Base-by-base conservation (phyloP, 2,113 vertebrate genomes). In the Ceratotherium simum region DNA sequence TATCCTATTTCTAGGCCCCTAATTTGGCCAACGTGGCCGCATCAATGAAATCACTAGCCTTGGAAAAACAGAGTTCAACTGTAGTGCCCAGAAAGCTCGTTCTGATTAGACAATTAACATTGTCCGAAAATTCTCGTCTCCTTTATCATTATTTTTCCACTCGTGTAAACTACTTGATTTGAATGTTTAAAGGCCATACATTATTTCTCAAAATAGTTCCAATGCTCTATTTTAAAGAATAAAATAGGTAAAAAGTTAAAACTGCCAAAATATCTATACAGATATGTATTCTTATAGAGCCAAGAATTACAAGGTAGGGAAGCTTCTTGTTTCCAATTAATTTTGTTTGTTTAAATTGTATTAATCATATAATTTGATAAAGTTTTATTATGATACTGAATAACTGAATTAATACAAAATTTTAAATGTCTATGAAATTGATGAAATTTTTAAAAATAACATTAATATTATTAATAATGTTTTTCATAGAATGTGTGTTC, bases 161-260 rank as follows among this genome's bases (percentile, higher is more conserved):
- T 83, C 1, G 2, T 1, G 5, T 73, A 70, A 91, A 89, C 17
- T 51, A 48, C 27, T 79, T 73, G 64, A 89, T 79, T 65, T 82
- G 67, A 94, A 78, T 36, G 82, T 51, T 56, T 46, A 42, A 97
- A 79, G 67, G 12, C n/a, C n/a, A 16, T 83, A 3, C 3, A 2
- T 95, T 89, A 39, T 62, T 92, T 87, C 91, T 87, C 20, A 96
- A 88, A 94, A 48, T 81, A 58, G 89, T 67, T 94, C 39, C 90
- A 39, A 91, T 23, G 4, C 14, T 62, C 18, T 70, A 54, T 60
- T 64, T 91, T 89, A 91, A 93, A 79, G 51, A 85, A 93, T 48
- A 46, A 60, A 95, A 25, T 75, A 85, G 21, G n/a, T 67, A 73
- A 33, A 82, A 85, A 94, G 0, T 56, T 73, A 82, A 67, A 65